Conservation (phyloP, 2,797 vertebrate genomes). For the Silurus aristotelis region DNA sequence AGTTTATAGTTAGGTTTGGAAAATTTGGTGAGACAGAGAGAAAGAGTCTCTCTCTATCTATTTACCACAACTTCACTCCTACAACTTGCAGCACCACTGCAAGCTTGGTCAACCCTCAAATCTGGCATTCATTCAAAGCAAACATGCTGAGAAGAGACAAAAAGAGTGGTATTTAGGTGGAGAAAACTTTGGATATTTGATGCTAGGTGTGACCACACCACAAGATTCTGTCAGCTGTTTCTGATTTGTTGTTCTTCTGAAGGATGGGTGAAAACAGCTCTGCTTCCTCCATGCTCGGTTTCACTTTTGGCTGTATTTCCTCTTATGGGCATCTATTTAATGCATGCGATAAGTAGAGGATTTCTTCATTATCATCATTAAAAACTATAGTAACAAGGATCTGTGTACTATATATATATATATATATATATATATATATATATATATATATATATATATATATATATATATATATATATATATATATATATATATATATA, state of each 20-base stretch:
- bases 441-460: too few relatives aligned
- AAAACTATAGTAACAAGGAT: background rate
- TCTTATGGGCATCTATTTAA: background rate
- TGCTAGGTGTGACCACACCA: conserved; percentile 51
- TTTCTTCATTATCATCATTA: background rate
- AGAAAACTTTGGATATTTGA: conserved; percentile 47
- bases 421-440: too few relatives aligned
- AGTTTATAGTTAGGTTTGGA: background rate
- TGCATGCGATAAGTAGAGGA: background rate
- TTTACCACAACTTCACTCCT: background rate
- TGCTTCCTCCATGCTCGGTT: conserved; percentile 23
- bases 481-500: too few relatives aligned
- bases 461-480: too few relatives aligned
- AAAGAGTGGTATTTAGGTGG: conserved; percentile 43
- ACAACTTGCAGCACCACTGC: background rate
- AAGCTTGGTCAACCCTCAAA: conserved; percentile 24
- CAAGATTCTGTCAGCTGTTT: conserved; percentile 54
- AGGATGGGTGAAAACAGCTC: conserved; percentile 6
- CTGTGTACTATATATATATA: background rate
- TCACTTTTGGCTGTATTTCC: background rate
- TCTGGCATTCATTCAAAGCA: conserved; percentile 47
- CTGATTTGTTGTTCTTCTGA: conserved; percentile 51
- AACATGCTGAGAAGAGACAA: conserved; percentile 47
- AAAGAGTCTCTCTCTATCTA: background rate
- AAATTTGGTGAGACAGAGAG: background rate